Evolutionary conservation across 2,888 invertebrate species (phyloP), one percentile per base, ranked within the genome.

Genomic region (Liopterus haemorrhoidalis): DNA sequence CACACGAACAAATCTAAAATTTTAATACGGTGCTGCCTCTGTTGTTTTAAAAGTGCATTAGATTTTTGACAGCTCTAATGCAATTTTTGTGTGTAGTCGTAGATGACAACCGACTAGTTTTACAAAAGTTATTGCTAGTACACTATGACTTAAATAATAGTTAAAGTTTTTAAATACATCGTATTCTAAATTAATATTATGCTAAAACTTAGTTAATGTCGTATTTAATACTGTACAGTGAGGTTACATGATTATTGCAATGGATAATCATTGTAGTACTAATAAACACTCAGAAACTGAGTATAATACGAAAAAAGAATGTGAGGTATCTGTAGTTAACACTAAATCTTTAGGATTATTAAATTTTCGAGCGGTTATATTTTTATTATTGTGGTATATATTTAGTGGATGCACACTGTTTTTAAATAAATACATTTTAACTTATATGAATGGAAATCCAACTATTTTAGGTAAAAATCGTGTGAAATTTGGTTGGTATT

Each of bases 361-460:
- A 31, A 78, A 76, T 59, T 64, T 75, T 22, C 66, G 79, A 57
- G 81, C 81, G 18, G 62, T 79, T 31, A 62, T 75, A 51, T 80
- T 81, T 62, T 65, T 81, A 28, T 62, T 78, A 37, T 64, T 84
- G 49, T 85, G 85, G 85, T 85, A 85, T 60, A 72, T 85, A 59
- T 85, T 86, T 64, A 84, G 84, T 63, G 82, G 81, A 5, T 82
- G 81, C 61, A 85, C 85, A 2, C 68, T 86, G 38, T 85, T 86
- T 64, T 69, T 84, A 48, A 85, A 86, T 67, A 86, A 85, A 62
- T 84, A 84, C 61, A 84, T 85, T 58, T 67, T 86, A 47, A 75
- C 81, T 1, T 82, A 79, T 56, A 72, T 82, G 61, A 73, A 78
- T 63, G 84, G 82, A 33, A 82, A 85, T 66, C 82, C 85, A 12